These are phyloP conservation scores for Sturmia bella DNA, from an alignment of 2,888 invertebrate species.

Conservation along the genomic window DNA sequence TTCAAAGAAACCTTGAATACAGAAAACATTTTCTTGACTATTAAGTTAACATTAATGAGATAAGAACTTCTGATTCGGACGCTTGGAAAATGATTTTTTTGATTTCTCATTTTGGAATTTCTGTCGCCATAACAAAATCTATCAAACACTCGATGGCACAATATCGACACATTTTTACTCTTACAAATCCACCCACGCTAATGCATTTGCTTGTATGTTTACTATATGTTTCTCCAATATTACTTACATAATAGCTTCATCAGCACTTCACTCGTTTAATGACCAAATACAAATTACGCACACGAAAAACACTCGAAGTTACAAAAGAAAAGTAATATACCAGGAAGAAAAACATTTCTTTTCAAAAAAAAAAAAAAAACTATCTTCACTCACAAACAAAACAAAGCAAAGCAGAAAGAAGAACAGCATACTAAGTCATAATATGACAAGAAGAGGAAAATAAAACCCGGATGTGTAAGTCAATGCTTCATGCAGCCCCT, in stretches of 20 bases:
- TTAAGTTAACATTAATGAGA: no score
- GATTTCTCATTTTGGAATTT: no score
- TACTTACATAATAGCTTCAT: constrained; percentile 52
- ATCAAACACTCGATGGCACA: no score
- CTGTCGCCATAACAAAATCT: no score
- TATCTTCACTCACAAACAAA: neutral
- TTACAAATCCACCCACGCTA: no score
- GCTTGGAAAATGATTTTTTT: no score
- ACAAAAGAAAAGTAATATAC: neutral
- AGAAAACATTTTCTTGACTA: no score
- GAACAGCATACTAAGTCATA: constrained; percentile 29
- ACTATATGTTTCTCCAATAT: constrained; percentile 36
- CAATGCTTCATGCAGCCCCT: constrained; percentile 21
- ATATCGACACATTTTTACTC: no score
- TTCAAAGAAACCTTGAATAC: no score
- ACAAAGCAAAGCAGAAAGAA: neutral
- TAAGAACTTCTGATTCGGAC: no score
- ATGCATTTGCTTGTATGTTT: constrained; percentile 13
- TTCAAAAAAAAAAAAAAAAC: no score
- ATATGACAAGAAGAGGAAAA: neutral
- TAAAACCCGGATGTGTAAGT: neutral
- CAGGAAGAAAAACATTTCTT: constrained; percentile 2
- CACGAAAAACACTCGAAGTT: neutral
- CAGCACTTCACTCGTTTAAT: constrained; percentile 47
- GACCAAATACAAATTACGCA: neutral